Conservation (phyloP, 2,113 vertebrate species). For the Etheostoma cragini region DNA sequence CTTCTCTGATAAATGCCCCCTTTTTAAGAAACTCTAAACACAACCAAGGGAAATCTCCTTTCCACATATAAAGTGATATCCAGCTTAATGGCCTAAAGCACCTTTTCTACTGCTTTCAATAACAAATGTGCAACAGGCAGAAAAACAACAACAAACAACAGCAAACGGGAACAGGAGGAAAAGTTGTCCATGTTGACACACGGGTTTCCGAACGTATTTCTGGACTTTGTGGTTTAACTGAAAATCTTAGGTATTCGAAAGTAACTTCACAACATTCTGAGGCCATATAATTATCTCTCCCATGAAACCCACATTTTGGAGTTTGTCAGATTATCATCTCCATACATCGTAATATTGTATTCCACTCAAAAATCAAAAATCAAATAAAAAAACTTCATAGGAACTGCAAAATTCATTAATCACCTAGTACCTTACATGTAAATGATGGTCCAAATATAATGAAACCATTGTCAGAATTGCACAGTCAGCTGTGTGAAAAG, state of each 20-base stretch:
- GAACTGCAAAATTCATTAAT: constrained; percentile 44
- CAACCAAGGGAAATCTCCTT: constrained; percentile 40
- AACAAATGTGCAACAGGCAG: constrained; percentile 67
- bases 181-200: constrained; percentile 1
- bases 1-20: constrained; percentile 65
- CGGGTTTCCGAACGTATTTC: constrained; percentile 30
- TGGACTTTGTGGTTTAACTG: constrained; percentile 26
- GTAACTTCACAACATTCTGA: constrained; percentile 63
- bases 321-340: constrained; percentile 1
- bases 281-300: constrained; percentile 49
- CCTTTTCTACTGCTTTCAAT: constrained; percentile 52
- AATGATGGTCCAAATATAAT: constrained; percentile 60
- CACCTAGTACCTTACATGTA: constrained; percentile 50
- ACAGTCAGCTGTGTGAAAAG: constrained; percentile 61
- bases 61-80: constrained; percentile 65
- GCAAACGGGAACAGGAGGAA: constrained; percentile 30
- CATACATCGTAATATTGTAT: constrained; percentile 1
- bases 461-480: constrained; percentile 57
- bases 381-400: constrained; percentile 2
- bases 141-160: constrained; percentile 20
- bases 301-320: constrained; percentile 38
- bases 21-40: constrained; percentile 50
- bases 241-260: constrained; percentile 54
- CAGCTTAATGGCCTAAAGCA: constrained; percentile 63
- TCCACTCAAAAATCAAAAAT: constrained; percentile 5